A percentile compares a stretch with the other conserved stretches of the same genome.
Conservation (phyloP, 2,797 vertebrate species). For the Buphagus erythrorhynchus region DNA sequence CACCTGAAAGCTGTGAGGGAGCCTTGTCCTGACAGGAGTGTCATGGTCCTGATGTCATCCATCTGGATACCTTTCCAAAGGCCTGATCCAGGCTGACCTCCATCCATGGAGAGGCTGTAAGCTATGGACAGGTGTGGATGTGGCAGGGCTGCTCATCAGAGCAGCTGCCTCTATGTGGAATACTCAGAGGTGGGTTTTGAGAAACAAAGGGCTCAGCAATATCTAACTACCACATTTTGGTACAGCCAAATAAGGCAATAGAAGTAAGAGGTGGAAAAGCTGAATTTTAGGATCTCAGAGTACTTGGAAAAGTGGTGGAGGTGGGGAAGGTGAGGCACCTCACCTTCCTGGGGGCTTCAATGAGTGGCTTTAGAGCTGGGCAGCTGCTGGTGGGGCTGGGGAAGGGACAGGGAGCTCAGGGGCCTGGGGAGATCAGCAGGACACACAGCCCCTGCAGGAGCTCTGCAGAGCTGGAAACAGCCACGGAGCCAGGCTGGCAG, state of each 20-base stretch:
- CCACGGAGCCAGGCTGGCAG: background rate
- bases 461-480: background rate
- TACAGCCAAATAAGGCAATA: background rate
- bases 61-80: background rate
- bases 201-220: background rate
- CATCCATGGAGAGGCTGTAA: accelerated
- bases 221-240: background rate
- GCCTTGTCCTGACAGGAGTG: background rate
- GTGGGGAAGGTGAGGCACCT: background rate
- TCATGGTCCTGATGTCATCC: background rate
- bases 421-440: background rate
- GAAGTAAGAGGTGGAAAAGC: background rate
- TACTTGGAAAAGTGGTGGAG: background rate
- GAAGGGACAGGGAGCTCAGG: background rate
- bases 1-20: background rate
- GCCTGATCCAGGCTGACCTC: background rate
- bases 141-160: background rate
- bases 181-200: accelerated
- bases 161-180: background rate
- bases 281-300: background rate
- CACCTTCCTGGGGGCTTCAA: background rate
- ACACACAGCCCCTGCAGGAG: background rate
- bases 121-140: background rate
- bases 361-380: too few relatives aligned
- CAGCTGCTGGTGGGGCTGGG: background rate